Evolutionary conservation across 2,888 invertebrate species (phyloP).

Genomic region (Epinotia brunnichana): DNA sequence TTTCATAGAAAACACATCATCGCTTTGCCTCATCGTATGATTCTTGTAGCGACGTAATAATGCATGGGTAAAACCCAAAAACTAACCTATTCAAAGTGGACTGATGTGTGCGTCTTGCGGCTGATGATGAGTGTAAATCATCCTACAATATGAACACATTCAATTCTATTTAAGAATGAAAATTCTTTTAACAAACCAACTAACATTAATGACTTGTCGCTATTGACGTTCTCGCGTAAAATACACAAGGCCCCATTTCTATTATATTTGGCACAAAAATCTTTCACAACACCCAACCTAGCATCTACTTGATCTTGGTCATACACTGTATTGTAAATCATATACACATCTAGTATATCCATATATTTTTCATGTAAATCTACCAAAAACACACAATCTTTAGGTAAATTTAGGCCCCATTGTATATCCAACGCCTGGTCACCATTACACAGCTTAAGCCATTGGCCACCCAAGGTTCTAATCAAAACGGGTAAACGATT

Average conservation of each 20-base stretch:
- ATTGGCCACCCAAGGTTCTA: not conserved
- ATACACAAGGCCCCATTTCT: not conserved
- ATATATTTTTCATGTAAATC: constrained; percentile 1
- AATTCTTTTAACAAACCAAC: not conserved
- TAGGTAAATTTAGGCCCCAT: not conserved
- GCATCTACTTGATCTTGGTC: not conserved
- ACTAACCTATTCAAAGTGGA: too few species aligned
- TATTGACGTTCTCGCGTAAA: too few species aligned
- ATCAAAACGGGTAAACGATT: not conserved
- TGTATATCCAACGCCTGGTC: not conserved
- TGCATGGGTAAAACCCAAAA: too few species aligned
- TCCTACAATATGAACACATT: not conserved
- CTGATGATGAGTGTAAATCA: too few species aligned
- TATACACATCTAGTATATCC: not conserved
- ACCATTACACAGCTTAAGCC: not conserved
- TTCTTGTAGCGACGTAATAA: too few species aligned
- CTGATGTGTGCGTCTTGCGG: too few species aligned
- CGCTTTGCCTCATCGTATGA: too few species aligned
- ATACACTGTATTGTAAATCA: not conserved
- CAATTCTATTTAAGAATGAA: not conserved
- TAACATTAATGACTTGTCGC: not conserved
- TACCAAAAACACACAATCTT: not conserved
- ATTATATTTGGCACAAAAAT: not conserved
- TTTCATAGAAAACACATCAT: too few species aligned
- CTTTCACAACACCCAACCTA: not conserved